Conservation (phyloP, 2,888 invertebrate genomes). For the Ariolimax columbianus region DNA sequence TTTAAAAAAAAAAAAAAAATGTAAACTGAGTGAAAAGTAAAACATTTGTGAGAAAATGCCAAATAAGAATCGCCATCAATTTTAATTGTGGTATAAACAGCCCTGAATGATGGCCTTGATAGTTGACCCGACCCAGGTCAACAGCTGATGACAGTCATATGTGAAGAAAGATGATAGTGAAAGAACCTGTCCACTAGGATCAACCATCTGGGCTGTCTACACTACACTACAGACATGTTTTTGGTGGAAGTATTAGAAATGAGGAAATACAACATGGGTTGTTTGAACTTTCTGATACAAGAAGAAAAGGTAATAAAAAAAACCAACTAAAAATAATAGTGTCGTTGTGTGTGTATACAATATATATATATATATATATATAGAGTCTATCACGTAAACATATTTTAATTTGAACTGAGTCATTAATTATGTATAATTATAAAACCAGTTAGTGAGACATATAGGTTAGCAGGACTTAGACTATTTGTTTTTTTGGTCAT, state of each 20-base stretch:
- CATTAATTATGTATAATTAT: no score
- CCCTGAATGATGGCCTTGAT: constrained; percentile 6
- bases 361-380: no score
- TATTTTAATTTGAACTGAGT: no score
- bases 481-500: no score
- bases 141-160: constrained; percentile 6
- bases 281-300: no score
- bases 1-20: not conserved
- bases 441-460: no score
- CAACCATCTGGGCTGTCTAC: not conserved
- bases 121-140: constrained; percentile 22
- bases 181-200: not conserved
- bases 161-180: not conserved
- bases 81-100: not conserved
- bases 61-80: not conserved
- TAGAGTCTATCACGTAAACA: no score
- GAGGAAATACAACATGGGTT: not conserved
- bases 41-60: not conserved
- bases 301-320: no score
- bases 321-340: no score
- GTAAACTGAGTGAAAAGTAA: not conserved
- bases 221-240: not conserved
- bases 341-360: no score
- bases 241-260: not conserved
- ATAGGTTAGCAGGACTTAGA: no score